Base-by-base conservation (phyloP, 2,797 vertebrate species). In the Platalea minor region DNA sequence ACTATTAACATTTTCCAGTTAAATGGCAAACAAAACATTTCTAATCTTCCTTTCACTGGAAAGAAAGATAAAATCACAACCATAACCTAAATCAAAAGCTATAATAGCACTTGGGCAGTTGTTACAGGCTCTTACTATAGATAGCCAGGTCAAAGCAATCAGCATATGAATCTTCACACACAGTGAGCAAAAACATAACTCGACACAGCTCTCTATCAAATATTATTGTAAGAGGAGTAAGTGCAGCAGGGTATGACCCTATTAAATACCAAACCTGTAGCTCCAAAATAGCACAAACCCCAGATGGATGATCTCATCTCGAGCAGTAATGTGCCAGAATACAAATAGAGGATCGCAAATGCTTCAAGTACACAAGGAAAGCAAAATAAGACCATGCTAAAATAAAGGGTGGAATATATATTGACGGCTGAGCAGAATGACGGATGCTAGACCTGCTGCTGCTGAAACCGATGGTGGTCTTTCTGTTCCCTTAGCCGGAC, bases 211-310 rank as follows among this genome's bases (percentile, higher is more conserved):
- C 85, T 86, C 88, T 73, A n/a, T 45, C 0, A 5, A 84, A 63
- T 80, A 79, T 63, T 79, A 67, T 65, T 85, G 59, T 84, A 77
- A 93, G 65, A 80, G 73, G 54, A 73, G 19, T 85, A 89, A 95
- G 84, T n/a, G 76, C 50, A 88, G 53, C 67, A 84, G 89, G 81
- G 56, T 74, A 76, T 80, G 93, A 96, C 91, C 91, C 82, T 93
- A 87, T 95, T 93, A 95, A 95, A 92, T 87, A 92, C 53, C 92
- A 94, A 89, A 88, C 84, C 88, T 94, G 91, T 88, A 94, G 88
- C 59, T 92, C 46, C 37, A 90, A 94, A 96, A 79, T 3, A 88
- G 88, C 80, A 88, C 76, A 89, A 87, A 95, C 80, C 88, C 41
- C 91, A 91, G 56, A 89, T 76, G 73, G 64, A 94, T 95, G 91